A percentile compares a stretch with the other conserved stretches of the same genome.
Conservation (phyloP, 92 coral and sea anemone genomes). For the Virgularia gustaviana region DNA sequence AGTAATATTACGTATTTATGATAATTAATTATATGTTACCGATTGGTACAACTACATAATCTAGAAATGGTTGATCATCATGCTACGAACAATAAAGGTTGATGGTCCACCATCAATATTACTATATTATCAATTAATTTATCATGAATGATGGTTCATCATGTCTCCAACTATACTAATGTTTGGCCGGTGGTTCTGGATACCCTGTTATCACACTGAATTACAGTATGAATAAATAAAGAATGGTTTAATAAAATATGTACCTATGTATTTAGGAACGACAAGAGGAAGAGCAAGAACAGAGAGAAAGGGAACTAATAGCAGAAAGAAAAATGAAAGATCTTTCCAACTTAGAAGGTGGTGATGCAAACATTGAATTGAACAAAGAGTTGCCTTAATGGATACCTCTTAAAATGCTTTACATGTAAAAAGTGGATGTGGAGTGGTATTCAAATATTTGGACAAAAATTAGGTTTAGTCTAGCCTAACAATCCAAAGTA, state of each 20-base stretch:
- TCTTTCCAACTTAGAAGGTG: constrained; percentile 84
- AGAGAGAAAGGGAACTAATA: constrained; percentile 74
- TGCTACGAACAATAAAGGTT: too few relatives aligned
- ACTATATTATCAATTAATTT: not conserved
- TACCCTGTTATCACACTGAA: too few relatives aligned
- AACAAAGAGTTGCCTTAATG: constrained; percentile 10
- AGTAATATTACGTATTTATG: constrained; percentile 26
- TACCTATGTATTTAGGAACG: constrained; percentile 58
- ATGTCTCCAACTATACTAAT: too few relatives aligned
- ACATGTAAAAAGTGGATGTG: not conserved
- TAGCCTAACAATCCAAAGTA: not conserved
- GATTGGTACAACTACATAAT: too few relatives aligned
- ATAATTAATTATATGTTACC: too few relatives aligned
- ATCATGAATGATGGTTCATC: too few relatives aligned
- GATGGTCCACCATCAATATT: not conserved
- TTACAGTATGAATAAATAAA: too few relatives aligned
- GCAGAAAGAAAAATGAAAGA: constrained; percentile 79
- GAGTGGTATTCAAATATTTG: too few relatives aligned
- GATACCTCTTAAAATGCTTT: not conserved
- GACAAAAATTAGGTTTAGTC: not conserved
- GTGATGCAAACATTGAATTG: constrained; percentile 45
- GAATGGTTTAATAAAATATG: not conserved
- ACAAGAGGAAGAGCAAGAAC: constrained; percentile 82
- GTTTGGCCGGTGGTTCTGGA: too few relatives aligned
- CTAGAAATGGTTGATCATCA: too few relatives aligned